Conservation (phyloP, 2,888 invertebrate species). For the Scaptomyza caliginosa region DNA sequence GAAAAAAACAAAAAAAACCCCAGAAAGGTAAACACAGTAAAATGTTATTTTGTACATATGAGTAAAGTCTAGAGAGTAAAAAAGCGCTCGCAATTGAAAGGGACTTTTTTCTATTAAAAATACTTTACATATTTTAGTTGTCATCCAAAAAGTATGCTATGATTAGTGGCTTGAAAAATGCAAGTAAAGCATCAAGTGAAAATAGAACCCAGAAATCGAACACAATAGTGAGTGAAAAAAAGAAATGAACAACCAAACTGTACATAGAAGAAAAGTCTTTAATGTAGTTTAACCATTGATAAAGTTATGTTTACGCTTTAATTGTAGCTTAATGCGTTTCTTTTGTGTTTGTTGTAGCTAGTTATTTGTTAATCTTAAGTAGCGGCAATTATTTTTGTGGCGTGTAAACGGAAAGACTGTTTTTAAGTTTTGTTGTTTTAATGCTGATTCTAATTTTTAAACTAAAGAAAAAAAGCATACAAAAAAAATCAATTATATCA, state of each 20-base stretch:
- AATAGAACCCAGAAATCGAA: slow-evolving; percentile 28
- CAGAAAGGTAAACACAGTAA: slow-evolving; percentile 19
- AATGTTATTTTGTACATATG: slow-evolving; percentile 25
- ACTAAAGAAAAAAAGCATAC: slow-evolving; percentile 20
- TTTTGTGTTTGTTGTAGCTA: slow-evolving; percentile 47
- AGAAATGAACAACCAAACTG: slow-evolving; percentile 38
- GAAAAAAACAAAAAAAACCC: slow-evolving; percentile 13
- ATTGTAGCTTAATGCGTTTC: slow-evolving; percentile 14
- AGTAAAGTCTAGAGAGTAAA: slow-evolving; percentile 16
- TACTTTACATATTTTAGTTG: not conserved
- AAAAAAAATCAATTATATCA: slow-evolving; percentile 13
- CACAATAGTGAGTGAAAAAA: slow-evolving; percentile 15
- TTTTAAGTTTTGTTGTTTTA: slow-evolving; percentile 75
- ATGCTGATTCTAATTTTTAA: slow-evolving; percentile 33
- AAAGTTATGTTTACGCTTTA: slow-evolving; percentile 17
- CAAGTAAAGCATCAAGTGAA: slow-evolving; percentile 2
- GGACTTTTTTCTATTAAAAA: not conserved
- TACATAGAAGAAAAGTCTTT: slow-evolving; percentile 29
- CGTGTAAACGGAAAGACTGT: slow-evolving; percentile 80
- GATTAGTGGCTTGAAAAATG: no score
- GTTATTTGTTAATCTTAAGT: slow-evolving; percentile 68
- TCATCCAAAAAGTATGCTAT: slow-evolving; percentile 33
- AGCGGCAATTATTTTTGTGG: slow-evolving; percentile 78
- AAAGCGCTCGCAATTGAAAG: slow-evolving; percentile 12
- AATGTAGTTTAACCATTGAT: slow-evolving; percentile 1